Evolutionary conservation across 1,140 invertebrate genomes (phyloP), one percentile per base, ranked within the genome.

Genomic region (Pinna nobilis): DNA sequence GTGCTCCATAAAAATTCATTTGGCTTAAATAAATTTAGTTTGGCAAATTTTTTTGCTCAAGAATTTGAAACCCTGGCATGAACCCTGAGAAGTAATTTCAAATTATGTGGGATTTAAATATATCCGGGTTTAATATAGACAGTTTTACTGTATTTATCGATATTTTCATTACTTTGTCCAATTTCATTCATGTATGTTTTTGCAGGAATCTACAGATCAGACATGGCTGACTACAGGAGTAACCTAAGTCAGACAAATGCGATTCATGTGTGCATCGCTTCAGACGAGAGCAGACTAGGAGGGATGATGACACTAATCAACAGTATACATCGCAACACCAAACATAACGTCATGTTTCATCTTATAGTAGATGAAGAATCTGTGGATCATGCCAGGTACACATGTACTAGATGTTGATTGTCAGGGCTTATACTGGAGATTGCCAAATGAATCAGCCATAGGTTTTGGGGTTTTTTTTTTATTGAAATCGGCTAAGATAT

Each of bases 301-400:
- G 88, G 88, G 18, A 83, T 88, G 74, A 75, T 89, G 9, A 82
- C 86, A 4, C 68, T 86, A 2, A 80, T 88, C 39, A 88, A 89
- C 81, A 89, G 88, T 65, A 84, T 89, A 30, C 59, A 84, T 25
- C 55, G 59, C 18, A 82, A 89, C 64, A 84, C 86, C 1, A 80
- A 84, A 50, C 70, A 81, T 35, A 41, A 61, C 30, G 79, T 86
- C 32, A 78, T 85, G 70, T 86, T 82, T 35, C 84, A 88, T 63
- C 79, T 89, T 1, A 59, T 88, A 7, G 79, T 81, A 4, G 76
- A 85, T 55, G 70, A 75, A 28, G 60, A 79, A 1, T 82, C 78
- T 64, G 59, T 76, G 4, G 72, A 77, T 11, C 87, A 87, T 70
- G 37, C 87, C 7, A 81, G 74, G 86, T 87, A 78, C 28, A 76